These are phyloP conservation scores for Sepiola atlantica DNA, from an alignment of 2,888 invertebrate genomes.

Conservation along the genomic window DNA sequence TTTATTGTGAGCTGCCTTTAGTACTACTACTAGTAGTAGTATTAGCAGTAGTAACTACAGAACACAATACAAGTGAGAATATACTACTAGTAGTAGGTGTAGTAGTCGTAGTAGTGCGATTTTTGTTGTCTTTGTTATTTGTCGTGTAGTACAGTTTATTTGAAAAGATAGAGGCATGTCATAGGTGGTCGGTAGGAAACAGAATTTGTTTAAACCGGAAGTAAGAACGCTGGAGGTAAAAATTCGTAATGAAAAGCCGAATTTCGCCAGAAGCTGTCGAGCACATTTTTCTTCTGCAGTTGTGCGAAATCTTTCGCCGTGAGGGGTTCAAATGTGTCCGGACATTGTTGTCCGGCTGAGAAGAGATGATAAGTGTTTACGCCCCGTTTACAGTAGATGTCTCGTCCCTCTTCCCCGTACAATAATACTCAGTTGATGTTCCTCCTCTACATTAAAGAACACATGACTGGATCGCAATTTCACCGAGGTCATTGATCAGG, in stretches of 20 bases:
- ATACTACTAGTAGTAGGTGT: neutral
- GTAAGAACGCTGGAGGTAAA: neutral
- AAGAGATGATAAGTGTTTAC: neutral
- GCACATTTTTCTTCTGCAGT: neutral
- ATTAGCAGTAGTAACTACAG: neutral
- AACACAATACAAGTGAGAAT: too few species aligned
- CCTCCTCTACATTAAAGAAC: neutral
- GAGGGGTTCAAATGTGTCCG: neutral
- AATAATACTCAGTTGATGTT: too few species aligned
- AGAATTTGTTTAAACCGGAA: neutral
- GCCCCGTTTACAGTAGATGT: neutral
- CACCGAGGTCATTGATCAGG: neutral
- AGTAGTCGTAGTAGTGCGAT: neutral
- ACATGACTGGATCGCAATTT: neutral
- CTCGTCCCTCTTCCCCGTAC: neutral
- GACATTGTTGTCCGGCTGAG: neutral
- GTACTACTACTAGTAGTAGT: neutral
- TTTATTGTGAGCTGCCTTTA: too few species aligned
- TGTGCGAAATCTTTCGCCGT: neutral
- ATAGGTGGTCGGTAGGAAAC: neutral
- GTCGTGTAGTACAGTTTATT: neutral
- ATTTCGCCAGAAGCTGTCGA: neutral
- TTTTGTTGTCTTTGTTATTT: neutral
- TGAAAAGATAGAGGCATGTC: neutral
- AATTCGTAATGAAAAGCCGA: neutral